Base-by-base conservation (phyloP, 2,888 invertebrate genomes). In the Apocheima hispidaria region DNA sequence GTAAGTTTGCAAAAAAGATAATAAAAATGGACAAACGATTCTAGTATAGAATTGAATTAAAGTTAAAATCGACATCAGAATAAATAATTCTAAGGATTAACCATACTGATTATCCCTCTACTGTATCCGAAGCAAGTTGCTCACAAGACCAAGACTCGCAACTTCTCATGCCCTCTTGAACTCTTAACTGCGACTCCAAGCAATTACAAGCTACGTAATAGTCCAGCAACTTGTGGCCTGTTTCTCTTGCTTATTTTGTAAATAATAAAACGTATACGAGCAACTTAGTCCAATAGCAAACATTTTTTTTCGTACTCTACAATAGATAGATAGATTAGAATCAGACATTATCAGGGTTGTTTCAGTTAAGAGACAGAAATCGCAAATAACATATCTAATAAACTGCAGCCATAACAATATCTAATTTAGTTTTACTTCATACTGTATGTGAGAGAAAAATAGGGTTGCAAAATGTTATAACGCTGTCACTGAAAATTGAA, bases 101-200 rank as follows among this genome's bases (percentile, higher is more conserved):
- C 16, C 18, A 7, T 57, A 52, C 61, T 62, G 61, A 3, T 21
- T 38, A 20, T 3, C 9, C 16, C 0, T 49, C 3, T 41, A 51
- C 18, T 14, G 30, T 35, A 18, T 20, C 7, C 21, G 18, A 33
- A 63, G 58, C 65, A 56, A 62, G 55, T 62, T 57, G 56, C 61
- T 62, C 56, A 55, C 51, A 56, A 61, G 56, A 56, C 52, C 50
- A 55, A 60, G 63, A 83, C 79, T 83, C 81, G 82, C 76, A 81
- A 82, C 79, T 84, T 80, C 80, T 80, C 79, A 83, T 81, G 85
- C 81, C 77, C 81, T 74, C 86, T 86, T 84, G 82, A 88, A 87
- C 85, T 86, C 77, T 78, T 84, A 86, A 87, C 86, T 86, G 82
- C 84, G 77, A 84, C 82, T 87, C 77, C 77, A 81, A 82, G 83